These are phyloP conservation scores for Globia sparganii DNA, from an alignment of 2,888 invertebrate species.

Conservation along the genomic window DNA sequence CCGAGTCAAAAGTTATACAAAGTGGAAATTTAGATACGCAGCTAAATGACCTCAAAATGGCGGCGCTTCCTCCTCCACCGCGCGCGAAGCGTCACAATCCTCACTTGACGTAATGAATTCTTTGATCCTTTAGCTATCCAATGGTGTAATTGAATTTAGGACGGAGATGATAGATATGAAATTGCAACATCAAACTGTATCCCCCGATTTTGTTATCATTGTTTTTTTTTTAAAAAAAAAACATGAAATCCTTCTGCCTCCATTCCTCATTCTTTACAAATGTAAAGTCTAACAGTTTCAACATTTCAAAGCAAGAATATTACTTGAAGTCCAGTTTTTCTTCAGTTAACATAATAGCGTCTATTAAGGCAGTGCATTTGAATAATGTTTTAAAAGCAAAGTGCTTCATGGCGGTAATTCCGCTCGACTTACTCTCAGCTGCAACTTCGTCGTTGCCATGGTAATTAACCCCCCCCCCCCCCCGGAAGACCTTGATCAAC, in stretches of 20 bases:
- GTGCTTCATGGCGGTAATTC: conserved; percentile 48
- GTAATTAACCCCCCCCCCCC: conserved; percentile 47
- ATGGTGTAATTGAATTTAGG: neutral
- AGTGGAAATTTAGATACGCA: no score
- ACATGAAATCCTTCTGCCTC: neutral
- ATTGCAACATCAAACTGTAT: conserved; percentile 3
- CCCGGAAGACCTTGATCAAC: conserved; percentile 37
- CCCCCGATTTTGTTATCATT: neutral
- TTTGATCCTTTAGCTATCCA: no score
- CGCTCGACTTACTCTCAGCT: conserved; percentile 39
- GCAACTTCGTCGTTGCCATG: conserved; percentile 40
- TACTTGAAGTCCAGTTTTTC: conserved; percentile 33
- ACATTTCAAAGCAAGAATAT: conserved; percentile 18
- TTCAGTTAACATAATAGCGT: conserved; percentile 55
- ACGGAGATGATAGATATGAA: neutral
- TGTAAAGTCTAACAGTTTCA: conserved; percentile 21
- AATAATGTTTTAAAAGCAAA: conserved; percentile 63
- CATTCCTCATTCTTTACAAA: conserved; percentile 11
- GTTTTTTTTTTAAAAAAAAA: neutral
- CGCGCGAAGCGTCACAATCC: no score
- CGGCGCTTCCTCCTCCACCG: no score
- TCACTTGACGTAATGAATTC: no score
- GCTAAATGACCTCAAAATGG: no score
- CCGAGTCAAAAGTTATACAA: no score
- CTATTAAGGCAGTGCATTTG: conserved; percentile 56